These are phyloP conservation scores for Prietella phreatophila DNA, from an alignment of 2,113 vertebrate species.

Conservation along the genomic window DNA sequence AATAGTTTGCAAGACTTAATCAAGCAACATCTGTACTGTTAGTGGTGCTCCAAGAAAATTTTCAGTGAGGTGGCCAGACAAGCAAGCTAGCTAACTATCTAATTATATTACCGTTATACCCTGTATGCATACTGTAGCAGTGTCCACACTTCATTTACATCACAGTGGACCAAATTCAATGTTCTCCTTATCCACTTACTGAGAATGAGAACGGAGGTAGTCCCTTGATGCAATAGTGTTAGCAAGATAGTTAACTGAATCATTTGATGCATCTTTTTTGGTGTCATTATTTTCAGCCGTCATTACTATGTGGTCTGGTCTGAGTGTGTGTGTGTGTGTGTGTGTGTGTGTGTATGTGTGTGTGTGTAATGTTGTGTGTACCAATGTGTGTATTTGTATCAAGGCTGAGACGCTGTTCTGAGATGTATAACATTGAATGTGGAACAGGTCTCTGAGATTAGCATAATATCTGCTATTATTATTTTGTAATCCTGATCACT, in stretches of 20 bases:
- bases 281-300: not conserved
- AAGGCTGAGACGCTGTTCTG: not conserved
- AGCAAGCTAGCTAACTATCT: not conserved
- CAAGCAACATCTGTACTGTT: not conserved
- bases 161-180: not conserved
- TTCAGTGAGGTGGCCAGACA: not conserved
- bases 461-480: constrained; percentile 79
- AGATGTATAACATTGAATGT: constrained; percentile 53
- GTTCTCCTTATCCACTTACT: not conserved
- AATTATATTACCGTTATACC: not conserved
- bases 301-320: not conserved
- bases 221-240: not conserved
- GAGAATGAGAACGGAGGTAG: not conserved
- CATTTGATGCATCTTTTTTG: not conserved
- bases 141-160: not conserved
- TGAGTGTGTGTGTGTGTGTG: not conserved
- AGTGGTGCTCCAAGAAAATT: not conserved
- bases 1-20: not conserved
- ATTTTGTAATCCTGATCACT: constrained; percentile 75
- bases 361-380: not conserved
- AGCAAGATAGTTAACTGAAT: not conserved
- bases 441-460: constrained; percentile 68
- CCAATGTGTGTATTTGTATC: not conserved
- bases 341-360: too few species aligned
- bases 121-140: not conserved